phyloP scores from a whole-genome alignment of 1,140 invertebrate genomes.

The Brachionus rubens region DNA sequence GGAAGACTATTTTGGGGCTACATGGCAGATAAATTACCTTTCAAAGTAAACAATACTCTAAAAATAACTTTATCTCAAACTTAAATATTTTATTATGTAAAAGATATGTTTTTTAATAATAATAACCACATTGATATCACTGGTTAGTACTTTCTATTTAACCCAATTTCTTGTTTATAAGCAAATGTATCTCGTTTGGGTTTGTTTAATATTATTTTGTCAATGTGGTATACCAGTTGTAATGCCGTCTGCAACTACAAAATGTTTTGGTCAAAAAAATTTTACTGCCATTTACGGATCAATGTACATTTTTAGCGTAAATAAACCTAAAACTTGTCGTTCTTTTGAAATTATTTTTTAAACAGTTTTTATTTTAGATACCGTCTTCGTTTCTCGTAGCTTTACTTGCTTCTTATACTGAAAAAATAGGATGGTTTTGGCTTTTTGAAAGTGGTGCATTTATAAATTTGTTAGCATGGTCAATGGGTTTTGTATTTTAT shows the following conservation, averaged over 20 bases:
- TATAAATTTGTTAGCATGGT: neutral
- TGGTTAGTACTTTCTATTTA: neutral
- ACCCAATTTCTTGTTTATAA: conserved; percentile 46
- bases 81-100: neutral
- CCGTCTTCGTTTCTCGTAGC: neutral
- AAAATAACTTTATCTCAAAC: neutral
- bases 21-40: conserved; percentile 48
- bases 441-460: no score
- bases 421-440: no score
- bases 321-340: neutral
- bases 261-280: neutral
- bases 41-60: neutral
- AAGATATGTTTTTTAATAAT: no score
- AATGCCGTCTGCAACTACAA: conserved; percentile 46
- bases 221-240: conserved; percentile 52
- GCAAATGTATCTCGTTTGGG: conserved; percentile 51
- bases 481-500: no score
- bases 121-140: no score
- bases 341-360: no score
- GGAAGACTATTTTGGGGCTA: conserved; percentile 50
- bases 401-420: neutral
- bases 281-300: neutral
- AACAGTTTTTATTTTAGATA: neutral
- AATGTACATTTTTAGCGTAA: neutral
- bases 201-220: conserved; percentile 50